These are phyloP conservation scores for Tinamus major DNA, from an alignment of 2,797 vertebrate genomes.

Conservation along the genomic window DNA sequence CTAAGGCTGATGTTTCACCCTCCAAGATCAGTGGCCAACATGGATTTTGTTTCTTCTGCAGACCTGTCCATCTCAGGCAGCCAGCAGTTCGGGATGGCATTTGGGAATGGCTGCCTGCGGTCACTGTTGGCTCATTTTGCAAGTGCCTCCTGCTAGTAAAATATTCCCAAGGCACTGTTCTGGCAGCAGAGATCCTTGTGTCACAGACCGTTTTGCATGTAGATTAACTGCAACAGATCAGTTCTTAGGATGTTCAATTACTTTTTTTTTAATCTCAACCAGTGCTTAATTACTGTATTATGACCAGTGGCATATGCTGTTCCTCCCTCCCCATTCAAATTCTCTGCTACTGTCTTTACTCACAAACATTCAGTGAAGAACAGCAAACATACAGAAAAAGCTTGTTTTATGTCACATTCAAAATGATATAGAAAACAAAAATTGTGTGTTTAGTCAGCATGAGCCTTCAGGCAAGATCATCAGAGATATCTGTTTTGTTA, in stretches of 20 bases:
- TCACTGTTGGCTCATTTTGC: neutral
- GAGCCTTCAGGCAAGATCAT: neutral
- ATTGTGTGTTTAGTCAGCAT: neutral
- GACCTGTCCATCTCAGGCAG: neutral
- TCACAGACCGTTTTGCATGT: neutral
- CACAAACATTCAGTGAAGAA: neutral
- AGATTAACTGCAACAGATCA: neutral
- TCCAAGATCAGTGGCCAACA: neutral
- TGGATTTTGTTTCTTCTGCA: neutral
- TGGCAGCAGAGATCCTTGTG: neutral
- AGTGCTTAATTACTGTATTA: neutral
- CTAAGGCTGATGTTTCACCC: neutral
- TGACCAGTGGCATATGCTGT: neutral
- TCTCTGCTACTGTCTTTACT: neutral
- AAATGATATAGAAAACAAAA: neutral
- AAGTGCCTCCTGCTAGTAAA: neutral
- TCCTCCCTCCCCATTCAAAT: neutral
- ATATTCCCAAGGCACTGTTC: neutral
- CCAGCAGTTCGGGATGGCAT: neutral
- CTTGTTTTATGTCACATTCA: neutral
- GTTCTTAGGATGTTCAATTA: neutral
- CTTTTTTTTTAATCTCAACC: neutral
- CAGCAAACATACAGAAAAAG: neutral
- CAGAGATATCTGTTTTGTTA: neutral
- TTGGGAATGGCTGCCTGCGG: neutral